phyloP scores from a whole-genome alignment of 1,140 invertebrate genomes.

The Stegodyphus mimosarum region DNA sequence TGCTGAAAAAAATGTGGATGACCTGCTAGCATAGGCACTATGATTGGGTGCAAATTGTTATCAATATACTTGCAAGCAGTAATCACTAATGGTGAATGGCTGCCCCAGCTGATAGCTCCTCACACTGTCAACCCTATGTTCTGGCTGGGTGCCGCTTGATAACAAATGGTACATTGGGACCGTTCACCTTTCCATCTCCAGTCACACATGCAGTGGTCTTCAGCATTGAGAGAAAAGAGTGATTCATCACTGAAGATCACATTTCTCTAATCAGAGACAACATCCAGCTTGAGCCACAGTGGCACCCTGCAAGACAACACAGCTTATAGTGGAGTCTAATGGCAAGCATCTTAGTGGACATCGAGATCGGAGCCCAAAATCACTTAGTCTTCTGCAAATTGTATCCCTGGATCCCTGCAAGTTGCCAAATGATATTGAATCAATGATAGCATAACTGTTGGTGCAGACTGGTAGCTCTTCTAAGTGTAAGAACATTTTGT shows the following conservation, averaged over 20 bases:
- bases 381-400: not conserved
- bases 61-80: not conserved
- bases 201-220: not conserved
- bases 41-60: not conserved
- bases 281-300: not conserved
- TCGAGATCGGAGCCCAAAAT: not conserved
- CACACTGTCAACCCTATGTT: not conserved
- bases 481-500: not conserved
- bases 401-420: not conserved
- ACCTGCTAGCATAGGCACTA: not conserved
- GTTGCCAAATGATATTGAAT: not conserved
- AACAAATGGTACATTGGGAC: not conserved
- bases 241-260: not conserved
- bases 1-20: not conserved
- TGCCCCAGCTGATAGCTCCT: not conserved
- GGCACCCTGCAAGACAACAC: not conserved
- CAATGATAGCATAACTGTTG: not conserved
- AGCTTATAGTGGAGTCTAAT: not conserved
- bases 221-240: not conserved
- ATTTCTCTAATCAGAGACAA: not conserved
- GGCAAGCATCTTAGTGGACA: not conserved
- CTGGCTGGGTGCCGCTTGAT: not conserved
- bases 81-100: not conserved
- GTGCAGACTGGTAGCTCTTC: not conserved
- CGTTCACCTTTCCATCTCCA: not conserved